phyloP scores from a whole-genome alignment of 2,888 invertebrate genomes.

The Heliconius charithonia region DNA sequence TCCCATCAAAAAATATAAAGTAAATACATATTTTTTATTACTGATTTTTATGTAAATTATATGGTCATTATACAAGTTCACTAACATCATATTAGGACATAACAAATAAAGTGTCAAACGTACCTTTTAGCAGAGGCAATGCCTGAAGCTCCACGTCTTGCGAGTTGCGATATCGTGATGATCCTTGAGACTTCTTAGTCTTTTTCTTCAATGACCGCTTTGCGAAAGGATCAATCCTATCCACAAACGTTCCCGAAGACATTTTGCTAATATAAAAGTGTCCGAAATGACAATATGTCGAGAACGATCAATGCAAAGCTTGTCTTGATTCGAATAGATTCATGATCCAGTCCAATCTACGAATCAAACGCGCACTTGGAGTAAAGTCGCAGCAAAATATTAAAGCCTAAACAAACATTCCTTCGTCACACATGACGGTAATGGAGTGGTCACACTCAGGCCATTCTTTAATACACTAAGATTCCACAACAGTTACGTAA shows the following conservation, averaged over 20 bases:
- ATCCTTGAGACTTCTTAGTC: conserved; percentile 99
- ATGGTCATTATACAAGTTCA: background rate
- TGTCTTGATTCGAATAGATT: conserved; percentile 80
- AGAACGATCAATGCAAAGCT: conserved; percentile 80
- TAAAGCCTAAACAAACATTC: conserved; percentile 84
- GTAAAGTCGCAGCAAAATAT: conserved; percentile 79
- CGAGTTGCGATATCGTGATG: conserved; percentile 98
- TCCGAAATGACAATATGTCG: conserved; percentile 80
- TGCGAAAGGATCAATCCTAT: conserved; percentile 99
- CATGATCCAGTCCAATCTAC: conserved; percentile 81
- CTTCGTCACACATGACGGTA: conserved; percentile 84
- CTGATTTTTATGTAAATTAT: no score
- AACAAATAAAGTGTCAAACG: conserved; percentile 54
- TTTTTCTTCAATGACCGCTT: conserved; percentile 99
- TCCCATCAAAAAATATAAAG: no score
- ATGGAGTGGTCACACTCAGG: conserved; percentile 83
- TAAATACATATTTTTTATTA: no score
- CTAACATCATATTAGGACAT: background rate
- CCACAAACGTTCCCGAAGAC: conserved; percentile 96
- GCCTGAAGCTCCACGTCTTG: conserved; percentile 98
- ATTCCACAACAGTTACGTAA: conserved; percentile 84
- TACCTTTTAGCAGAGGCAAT: conserved; percentile 98
- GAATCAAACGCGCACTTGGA: conserved; percentile 79
- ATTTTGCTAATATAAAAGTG: conserved; percentile 83
- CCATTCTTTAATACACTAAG: conserved; percentile 82